A percentile compares a stretch with the other conserved stretches of the same genome.
phyloP scores from a whole-genome alignment of 2,888 invertebrate genomes.

The Cataglyphis rosenhaueri region DNA sequence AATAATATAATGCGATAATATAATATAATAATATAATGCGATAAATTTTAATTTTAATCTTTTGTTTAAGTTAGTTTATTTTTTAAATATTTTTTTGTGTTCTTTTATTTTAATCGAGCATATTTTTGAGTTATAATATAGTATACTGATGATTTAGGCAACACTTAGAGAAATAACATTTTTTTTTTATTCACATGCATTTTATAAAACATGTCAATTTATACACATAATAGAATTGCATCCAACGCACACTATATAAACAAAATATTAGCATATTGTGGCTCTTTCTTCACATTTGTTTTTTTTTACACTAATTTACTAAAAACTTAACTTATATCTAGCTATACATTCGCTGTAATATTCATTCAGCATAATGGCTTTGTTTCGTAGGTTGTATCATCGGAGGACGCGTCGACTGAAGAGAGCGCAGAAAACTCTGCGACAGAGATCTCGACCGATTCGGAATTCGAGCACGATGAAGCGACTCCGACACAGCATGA shows the following conservation, averaged over 20 bases:
- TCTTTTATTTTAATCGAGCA: neutral
- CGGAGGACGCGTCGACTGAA: conserved; percentile 89
- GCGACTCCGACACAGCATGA: conserved; percentile 89
- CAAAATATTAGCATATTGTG: neutral
- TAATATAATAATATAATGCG: neutral
- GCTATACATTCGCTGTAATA: neutral
- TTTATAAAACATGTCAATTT: neutral
- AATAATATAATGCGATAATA: neutral
- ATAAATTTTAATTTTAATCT: neutral
- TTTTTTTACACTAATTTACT: neutral
- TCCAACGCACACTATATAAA: neutral
- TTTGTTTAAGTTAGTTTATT: neutral
- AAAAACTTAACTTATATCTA: conserved; percentile 1
- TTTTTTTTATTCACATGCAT: neutral
- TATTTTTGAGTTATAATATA: neutral
- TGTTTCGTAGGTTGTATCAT: conserved; percentile 88
- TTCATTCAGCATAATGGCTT: conserved; percentile 55
- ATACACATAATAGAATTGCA: neutral
- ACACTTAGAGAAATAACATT: conserved; percentile 20
- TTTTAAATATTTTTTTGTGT: neutral
- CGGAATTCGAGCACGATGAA: conserved; percentile 95
- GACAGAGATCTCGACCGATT: conserved; percentile 96
- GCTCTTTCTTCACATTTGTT: conserved; percentile 4
- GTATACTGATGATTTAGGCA: neutral
- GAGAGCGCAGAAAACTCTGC: conserved; percentile 93